Evolutionary conservation across 1,140 invertebrate genomes (phyloP).

Genomic region (Ceratosolen solmsi): DNA sequence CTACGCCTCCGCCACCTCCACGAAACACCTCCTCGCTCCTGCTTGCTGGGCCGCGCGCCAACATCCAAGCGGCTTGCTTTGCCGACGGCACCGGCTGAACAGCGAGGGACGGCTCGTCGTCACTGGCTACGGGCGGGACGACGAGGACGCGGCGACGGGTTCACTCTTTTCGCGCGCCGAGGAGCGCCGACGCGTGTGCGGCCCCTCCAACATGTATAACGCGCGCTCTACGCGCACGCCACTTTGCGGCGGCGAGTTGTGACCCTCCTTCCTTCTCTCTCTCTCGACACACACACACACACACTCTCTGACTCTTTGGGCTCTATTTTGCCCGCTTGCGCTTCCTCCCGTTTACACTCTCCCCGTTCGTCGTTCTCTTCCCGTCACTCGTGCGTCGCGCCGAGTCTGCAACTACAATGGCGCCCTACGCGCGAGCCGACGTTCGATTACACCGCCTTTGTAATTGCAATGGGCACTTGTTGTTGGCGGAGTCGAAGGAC

Average conservation of each 20-base stretch:
- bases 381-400: not conserved
- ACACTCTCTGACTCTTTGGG: not conserved
- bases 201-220: constrained; percentile 5
- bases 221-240: constrained; percentile 2
- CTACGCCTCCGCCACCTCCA: constrained; percentile 34
- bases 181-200: not conserved
- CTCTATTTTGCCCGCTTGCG: not conserved
- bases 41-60: constrained; percentile 33
- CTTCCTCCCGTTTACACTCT: not conserved
- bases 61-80: constrained; percentile 51
- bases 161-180: constrained; percentile 12
- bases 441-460: not conserved
- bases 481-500: not conserved
- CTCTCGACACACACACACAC: not conserved
- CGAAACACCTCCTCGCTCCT: constrained; percentile 35
- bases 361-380: no score
- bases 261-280: not conserved
- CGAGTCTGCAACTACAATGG: not conserved
- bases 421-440: not conserved
- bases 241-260: constrained; percentile 24
- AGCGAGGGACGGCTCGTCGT: not conserved
- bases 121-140: not conserved
- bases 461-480: not conserved
- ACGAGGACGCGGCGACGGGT: not conserved
- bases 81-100: constrained; percentile 38